These are phyloP conservation scores for Panopea generosa DNA, from an alignment of 2,888 invertebrate genomes.

Conservation along the genomic window DNA sequence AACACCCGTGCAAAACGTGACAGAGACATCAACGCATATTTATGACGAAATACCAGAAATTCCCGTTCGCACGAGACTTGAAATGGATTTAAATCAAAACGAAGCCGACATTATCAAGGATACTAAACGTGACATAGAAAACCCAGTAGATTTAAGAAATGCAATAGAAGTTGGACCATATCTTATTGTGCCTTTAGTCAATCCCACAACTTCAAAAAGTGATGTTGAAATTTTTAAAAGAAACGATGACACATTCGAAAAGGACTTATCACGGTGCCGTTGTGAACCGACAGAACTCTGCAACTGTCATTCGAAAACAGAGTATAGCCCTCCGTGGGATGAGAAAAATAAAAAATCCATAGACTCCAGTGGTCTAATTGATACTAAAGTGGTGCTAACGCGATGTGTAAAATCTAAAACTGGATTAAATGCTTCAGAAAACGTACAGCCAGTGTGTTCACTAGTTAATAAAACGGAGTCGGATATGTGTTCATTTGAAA, in stretches of 20 bases:
- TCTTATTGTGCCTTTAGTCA: conserved; percentile 61
- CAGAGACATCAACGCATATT: conserved; percentile 56
- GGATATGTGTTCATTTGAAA: conserved; percentile 57
- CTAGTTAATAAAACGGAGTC: conserved; percentile 28
- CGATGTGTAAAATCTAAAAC: conserved; percentile 57
- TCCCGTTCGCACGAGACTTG: conserved; percentile 36
- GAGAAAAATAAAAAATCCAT: neutral
- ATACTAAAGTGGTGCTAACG: conserved; percentile 58
- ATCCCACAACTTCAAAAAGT: conserved; percentile 25
- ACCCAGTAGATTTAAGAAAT: conserved; percentile 50
- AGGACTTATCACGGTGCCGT: conserved; percentile 11
- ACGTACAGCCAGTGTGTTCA: conserved; percentile 39
- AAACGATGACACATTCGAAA: conserved; percentile 15
- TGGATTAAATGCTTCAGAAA: conserved; percentile 29
- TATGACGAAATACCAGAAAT: conserved; percentile 62
- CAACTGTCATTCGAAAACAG: conserved; percentile 12
- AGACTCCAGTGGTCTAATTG: conserved; percentile 20
- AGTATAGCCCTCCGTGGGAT: conserved; percentile 27
- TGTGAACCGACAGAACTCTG: conserved; percentile 19
- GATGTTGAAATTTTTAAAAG: conserved; percentile 64
- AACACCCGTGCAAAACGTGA: conserved; percentile 50
- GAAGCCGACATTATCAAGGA: conserved; percentile 59
- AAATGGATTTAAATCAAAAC: conserved; percentile 26
- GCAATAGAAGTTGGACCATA: conserved; percentile 66
- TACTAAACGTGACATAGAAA: conserved; percentile 14